Base-by-base conservation (phyloP, 1,140 invertebrate species). In the Cherax quadricarinatus region DNA sequence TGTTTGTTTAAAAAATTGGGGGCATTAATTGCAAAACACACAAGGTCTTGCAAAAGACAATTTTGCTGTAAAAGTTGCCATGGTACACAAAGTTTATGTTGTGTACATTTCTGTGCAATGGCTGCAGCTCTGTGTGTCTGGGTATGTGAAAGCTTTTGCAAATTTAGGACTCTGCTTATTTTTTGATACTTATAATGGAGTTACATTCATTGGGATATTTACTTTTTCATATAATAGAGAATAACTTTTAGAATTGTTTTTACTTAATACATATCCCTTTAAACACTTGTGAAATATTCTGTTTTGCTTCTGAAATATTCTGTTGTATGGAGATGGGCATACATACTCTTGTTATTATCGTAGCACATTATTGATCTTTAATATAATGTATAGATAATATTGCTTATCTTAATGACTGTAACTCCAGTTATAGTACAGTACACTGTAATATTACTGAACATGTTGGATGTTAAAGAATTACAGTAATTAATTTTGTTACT, bases 101-200 rank as follows among this genome's bases (percentile, higher is more conserved):
- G 24, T 75, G 70, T 75, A 75, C 70, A 7, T 21, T 30, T 75
- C n/a, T 30, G 70, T 83, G 81, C 57, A 60, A 57, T 60, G 51
- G 81, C 51, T 57, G 81, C 51, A 21, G n/a, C 3, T 83, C 30
- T 53, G 57, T 83, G 24, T 82, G 53, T 82, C 41, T 57, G 80
- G 16, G 4, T 82, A 24, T 53, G 24, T 82, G 24, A n/a, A 24
- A 41, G 24, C 12, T 24, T 24, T 57, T 83, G 16, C 57, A 83
- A 30, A 75, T 24, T 75, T 9, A 75, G 24, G 24, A 75, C 16
- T 75, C 3, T 30, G 70, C 70, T 75, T 75, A 30, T 21, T 6
- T 30, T 75, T n/a, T 75, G 24, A 75, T 75, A 9, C 4, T 30
- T 4, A 30, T 66, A 18, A 66, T 30, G 70, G 70, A 75, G 70